These are phyloP conservation scores for Anomalospiza imberbis DNA, from an alignment of 2,797 vertebrate genomes.

Conservation along the genomic window DNA sequence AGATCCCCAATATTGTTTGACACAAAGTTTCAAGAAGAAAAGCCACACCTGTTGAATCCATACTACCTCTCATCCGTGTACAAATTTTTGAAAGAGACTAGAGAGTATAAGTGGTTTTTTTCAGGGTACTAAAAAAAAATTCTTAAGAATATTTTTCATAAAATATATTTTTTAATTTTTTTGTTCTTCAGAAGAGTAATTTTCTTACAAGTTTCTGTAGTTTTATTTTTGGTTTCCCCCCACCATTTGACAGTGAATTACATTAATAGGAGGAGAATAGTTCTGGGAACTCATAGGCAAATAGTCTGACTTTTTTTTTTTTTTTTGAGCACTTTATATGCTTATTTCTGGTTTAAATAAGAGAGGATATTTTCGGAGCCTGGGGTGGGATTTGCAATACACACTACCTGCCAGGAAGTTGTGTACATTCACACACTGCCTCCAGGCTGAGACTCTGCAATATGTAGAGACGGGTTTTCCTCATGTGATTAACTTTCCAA, in stretches of 20 bases:
- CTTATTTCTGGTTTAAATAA: background rate
- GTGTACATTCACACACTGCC: background rate
- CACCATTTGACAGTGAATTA: background rate
- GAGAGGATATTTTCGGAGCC: background rate
- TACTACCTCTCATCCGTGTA: conserved; percentile 17
- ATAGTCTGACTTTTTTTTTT: background rate
- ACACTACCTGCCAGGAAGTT: background rate
- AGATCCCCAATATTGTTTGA: background rate
- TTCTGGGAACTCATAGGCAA: background rate
- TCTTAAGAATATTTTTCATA: background rate
- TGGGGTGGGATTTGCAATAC: background rate
- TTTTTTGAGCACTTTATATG: background rate
- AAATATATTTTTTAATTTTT: background rate
- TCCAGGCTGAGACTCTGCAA: background rate
- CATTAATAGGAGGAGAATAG: background rate
- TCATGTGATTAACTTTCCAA: background rate
- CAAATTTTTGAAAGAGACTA: background rate
- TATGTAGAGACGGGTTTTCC: background rate
- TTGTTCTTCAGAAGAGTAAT: background rate
- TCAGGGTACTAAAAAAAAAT: background rate
- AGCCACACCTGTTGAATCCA: background rate
- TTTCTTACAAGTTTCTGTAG: background rate
- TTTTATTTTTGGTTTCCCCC: background rate
- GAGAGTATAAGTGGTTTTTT: background rate
- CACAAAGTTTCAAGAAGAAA: background rate